Evolutionary conservation across 2,113 vertebrate genomes (phyloP).

Genomic region (Semicossyphus pulcher): DNA sequence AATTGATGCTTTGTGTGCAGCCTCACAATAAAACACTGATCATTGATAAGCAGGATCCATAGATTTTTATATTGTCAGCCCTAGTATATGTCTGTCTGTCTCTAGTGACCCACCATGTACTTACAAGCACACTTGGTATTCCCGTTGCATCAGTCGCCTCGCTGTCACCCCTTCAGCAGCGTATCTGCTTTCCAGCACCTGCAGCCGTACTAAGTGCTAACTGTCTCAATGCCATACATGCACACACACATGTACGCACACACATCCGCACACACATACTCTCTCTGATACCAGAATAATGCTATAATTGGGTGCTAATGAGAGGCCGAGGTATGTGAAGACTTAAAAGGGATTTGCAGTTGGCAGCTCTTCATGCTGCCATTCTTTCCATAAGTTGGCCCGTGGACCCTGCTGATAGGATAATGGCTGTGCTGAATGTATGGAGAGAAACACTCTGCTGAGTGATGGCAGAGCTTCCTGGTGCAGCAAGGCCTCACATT

Average conservation of each 20-base stretch:
- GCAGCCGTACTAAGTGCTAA: constrained; percentile 28
- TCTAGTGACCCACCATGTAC: background rate
- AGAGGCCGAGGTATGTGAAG: constrained; percentile 53
- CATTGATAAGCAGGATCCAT: background rate
- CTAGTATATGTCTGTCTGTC: background rate
- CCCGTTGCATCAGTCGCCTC: background rate
- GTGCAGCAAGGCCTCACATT: background rate
- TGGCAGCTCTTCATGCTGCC: constrained; percentile 57
- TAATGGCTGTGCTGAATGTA: constrained; percentile 55
- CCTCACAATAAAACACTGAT: too few species aligned
- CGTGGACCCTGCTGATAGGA: constrained; percentile 42
- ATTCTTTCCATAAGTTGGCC: constrained; percentile 66
- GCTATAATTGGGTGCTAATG: constrained; percentile 73
- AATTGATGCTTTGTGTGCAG: too few species aligned
- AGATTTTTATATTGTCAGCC: background rate
- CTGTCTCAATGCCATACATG: constrained; percentile 24
- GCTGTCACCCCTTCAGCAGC: constrained; percentile 6
- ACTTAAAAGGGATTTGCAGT: constrained; percentile 59
- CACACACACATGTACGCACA: constrained; percentile 18
- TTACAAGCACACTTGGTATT: background rate
- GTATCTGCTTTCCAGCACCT: constrained; percentile 53
- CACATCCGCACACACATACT: constrained; percentile 1
- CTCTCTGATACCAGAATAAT: constrained; percentile 48
- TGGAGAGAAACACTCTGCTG: constrained; percentile 36
- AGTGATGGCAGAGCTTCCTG: constrained; percentile 33